phyloP scores from a whole-genome alignment of 2,888 invertebrate genomes.

The Scaeva pyrastri region DNA sequence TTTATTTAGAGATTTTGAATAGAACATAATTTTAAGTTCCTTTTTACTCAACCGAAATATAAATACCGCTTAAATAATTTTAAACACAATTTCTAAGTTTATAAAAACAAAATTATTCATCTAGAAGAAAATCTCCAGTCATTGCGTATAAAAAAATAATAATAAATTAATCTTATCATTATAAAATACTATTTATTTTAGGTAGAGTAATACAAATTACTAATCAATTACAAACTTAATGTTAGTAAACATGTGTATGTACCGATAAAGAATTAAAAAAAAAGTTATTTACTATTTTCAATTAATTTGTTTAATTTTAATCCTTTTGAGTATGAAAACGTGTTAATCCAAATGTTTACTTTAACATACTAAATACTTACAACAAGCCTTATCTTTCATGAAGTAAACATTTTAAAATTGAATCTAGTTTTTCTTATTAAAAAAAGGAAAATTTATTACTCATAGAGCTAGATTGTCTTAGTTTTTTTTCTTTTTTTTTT shows the following conservation, averaged over 20 bases:
- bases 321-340: conserved; percentile 25
- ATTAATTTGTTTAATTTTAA: neutral
- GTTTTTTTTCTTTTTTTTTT: too few relatives aligned
- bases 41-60: conserved; percentile 44
- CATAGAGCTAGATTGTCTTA: too few relatives aligned
- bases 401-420: too few relatives aligned
- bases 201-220: conserved; percentile 45
- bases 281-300: neutral
- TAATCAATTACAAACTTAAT: conserved; percentile 16
- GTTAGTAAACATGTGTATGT: conserved; percentile 21
- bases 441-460: too few relatives aligned
- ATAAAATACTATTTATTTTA: conserved; percentile 47
- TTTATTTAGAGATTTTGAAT: neutral
- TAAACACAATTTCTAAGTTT: conserved; percentile 42
- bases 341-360: neutral
- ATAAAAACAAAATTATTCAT: conserved; percentile 37
- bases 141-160: conserved; percentile 68
- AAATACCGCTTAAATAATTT: conserved; percentile 48
- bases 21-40: conserved; percentile 4
- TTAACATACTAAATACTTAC: too few relatives aligned
- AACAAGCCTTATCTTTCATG: too few relatives aligned
- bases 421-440: too few relatives aligned
- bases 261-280: neutral
- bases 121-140: conserved; percentile 74
- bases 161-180: conserved; percentile 49